Base-by-base conservation (phyloP, 2,113 vertebrate genomes). In the Nothocercus nigrocapillus region DNA sequence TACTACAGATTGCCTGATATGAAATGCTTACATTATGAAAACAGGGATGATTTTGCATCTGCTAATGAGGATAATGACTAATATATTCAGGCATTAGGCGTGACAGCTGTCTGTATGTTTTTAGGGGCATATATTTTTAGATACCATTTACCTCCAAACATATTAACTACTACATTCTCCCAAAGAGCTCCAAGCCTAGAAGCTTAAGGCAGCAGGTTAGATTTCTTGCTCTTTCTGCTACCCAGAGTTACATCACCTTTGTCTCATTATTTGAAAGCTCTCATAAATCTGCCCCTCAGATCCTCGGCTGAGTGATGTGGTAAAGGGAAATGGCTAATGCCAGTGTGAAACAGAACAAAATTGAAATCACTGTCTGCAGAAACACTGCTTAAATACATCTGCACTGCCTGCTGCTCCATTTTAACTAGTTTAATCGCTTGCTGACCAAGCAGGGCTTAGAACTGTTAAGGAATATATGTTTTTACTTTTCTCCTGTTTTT, bases 91-190 rank as follows among this genome's bases (percentile, higher is more conserved):
- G 96, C 88, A 97, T 66, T 32, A 97, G 96, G 94, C 7, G n/a
- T 97, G 97, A 98, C 98, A 98, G 97, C 97, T 98, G 97, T 98
- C 97, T 97, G 97, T 98, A 97, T 93, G 85, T 95, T 97, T 97
- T 98, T 95, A 97, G 96, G 95, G 88, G 91, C 88, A 82, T 93
- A 75, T 97, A 97, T 98, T 98, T 98, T 98, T 98, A 98, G 98
- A 97, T 84, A 92, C 88, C 28, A 66, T 74, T 97, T 96, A 97
- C 88, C 93, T 97, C 93, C 69, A 96, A 97, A 96, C 88, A 75
- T 92, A 96, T 97, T 96, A 97, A 91, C 93, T 88, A 83, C 86
- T 83, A 90, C 89, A 95, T 97, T 97, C 96, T 96, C 93, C 96
- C 94, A 72, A 93, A 95, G 85, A 44, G 27, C 53, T 96, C 86